Evolutionary conservation across 2,797 vertebrate species (phyloP).

Genomic region (Anguilla marmorata): DNA sequence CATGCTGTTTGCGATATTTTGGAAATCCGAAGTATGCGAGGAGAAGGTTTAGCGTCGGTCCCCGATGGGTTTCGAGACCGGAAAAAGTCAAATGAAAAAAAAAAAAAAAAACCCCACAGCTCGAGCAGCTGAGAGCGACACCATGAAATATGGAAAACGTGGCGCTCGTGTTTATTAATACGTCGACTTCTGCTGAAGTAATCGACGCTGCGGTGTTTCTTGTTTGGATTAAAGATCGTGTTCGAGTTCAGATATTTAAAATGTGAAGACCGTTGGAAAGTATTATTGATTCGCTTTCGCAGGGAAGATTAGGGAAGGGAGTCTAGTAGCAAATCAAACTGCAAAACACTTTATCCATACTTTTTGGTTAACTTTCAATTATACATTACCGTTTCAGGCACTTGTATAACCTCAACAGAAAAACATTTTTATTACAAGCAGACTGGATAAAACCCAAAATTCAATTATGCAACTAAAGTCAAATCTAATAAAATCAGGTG

Average conservation of each 20-base stretch:
- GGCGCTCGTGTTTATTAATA: neutral
- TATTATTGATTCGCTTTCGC: neutral
- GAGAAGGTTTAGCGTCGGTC: neutral
- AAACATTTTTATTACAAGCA: neutral
- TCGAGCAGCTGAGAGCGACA: neutral
- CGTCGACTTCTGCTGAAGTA: neutral
- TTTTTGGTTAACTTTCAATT: neutral
- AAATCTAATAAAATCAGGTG: neutral
- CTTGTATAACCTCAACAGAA: neutral
- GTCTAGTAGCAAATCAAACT: neutral
- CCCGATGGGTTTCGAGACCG: neutral
- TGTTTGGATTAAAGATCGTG: neutral
- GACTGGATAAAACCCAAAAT: neutral
- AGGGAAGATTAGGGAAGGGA: neutral
- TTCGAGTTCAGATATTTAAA: neutral
- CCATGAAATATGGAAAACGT: neutral
- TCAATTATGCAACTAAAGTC: neutral
- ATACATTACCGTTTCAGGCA: neutral
- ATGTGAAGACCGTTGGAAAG: neutral
- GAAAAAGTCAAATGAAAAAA: neutral
- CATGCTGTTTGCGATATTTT: conserved; percentile 12
- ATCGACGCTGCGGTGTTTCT: too few relatives aligned
- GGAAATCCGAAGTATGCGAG: conserved; percentile 12
- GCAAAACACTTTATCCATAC: neutral
- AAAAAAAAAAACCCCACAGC: neutral